phyloP scores from a whole-genome alignment of 2,888 invertebrate genomes.

The Oscheius onirici region DNA sequence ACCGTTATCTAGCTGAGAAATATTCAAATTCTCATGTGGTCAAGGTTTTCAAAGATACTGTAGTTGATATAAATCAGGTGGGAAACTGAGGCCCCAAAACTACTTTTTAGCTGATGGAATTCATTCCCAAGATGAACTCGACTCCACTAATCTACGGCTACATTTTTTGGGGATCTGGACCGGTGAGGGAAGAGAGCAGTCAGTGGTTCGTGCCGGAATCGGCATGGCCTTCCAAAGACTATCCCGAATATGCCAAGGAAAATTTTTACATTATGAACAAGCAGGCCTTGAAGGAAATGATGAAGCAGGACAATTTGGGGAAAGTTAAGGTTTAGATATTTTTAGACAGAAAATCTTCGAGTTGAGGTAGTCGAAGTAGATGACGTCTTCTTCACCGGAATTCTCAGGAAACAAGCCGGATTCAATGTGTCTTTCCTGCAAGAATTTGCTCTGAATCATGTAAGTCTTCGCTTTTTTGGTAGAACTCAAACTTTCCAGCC shows the following conservation, averaged over 20 bases:
- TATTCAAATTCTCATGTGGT: not conserved
- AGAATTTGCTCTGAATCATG: not conserved
- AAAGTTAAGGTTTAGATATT: not conserved
- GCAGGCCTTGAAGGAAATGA: not conserved
- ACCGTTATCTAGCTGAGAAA: not conserved
- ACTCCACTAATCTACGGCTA: not conserved
- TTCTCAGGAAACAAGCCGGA: not conserved
- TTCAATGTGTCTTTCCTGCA: not conserved
- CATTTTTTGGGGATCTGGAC: not conserved
- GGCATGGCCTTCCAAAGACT: not conserved
- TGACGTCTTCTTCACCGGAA: slow-evolving; percentile 8
- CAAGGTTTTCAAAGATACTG: not conserved
- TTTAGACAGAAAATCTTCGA: not conserved
- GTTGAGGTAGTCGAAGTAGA: slow-evolving; percentile 6
- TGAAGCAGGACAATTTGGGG: not conserved
- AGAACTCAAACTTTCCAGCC: not conserved
- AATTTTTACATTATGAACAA: not conserved
- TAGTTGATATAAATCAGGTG: slow-evolving; percentile 13
- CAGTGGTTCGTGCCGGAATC: slow-evolving; percentile 3
- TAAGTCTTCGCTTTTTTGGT: not conserved
- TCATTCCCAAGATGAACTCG: not conserved
- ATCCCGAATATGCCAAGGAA: not conserved
- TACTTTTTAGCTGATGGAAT: not conserved
- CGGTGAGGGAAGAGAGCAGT: not conserved
- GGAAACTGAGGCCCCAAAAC: too few species aligned